Base-by-base conservation (phyloP, 2,888 invertebrate genomes). In the Habrosyne pyritoides region DNA sequence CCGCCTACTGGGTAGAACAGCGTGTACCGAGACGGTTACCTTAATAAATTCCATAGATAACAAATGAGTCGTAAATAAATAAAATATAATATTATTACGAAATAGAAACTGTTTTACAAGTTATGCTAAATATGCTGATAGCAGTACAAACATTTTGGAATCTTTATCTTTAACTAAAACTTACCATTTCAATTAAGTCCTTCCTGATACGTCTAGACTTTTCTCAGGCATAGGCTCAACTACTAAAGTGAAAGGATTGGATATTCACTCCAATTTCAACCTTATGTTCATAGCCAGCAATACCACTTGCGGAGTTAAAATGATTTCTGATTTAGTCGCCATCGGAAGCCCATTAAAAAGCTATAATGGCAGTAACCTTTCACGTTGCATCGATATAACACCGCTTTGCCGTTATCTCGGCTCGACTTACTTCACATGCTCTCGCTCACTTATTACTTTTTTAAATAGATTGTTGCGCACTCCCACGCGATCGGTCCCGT, bases 391-490 rank as follows among this genome's bases (percentile, higher is more conserved):
- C 54, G 57, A 57, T 60, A 66, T 63, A 57, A 59, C 61, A 63
- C 56, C 56, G 55, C 55, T 53, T 48, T 59, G 53, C 67, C 69
- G 67, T 67, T 73, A 74, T 57, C 18, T 42, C 42, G 18, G 18
- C 18, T 18, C 67, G 75, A 54, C 66, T 73, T 73, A 76, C 67
- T 84, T 84, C 83, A 72, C 83, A 84, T 75, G 76, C 66, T 74
- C 75, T 73, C 74, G 61, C 69, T 66, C 12, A 49, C 42, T 75
- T 75, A 61, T 60, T 66, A 55, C 57, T 63, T 76, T 72, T 76
- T 78, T 74, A 69, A 74, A 73, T 66, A 71, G 67, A 81, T 82
- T 83, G 75, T 81, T 54, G 71, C 56, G 48, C 52, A 53, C 28
- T 14, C 64, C 64, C 57, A 60, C 68, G 71, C 62, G 60, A 70